Base-by-base conservation (phyloP, 2,888 invertebrate genomes). In the Selenia dentaria region DNA sequence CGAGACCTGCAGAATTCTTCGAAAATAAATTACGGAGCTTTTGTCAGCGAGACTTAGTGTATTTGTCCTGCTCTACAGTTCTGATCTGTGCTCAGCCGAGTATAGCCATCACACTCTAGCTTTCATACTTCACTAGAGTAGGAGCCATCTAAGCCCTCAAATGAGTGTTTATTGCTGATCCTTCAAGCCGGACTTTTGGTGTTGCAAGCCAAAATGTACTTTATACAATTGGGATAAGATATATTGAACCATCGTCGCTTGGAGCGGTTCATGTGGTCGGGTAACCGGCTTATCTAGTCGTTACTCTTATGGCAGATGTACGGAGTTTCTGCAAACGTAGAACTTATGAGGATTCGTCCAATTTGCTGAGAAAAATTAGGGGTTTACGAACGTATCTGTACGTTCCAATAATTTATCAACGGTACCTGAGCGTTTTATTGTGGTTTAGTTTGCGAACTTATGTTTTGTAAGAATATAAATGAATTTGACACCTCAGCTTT, bases 131-230 rank as follows among this genome's bases (percentile, higher is more conserved):
- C 85, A 85, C 74, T 60, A 63, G 52, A 65, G 67, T 70, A 74
- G 79, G 78, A 81, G 74, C 76, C 65, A 70, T 68, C 74, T 79
- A 76, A 86, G 81, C 81, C 70, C 66, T 69, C 73, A 80, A 86
- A 89, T 80, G 80, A 86, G 86, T 86, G 86, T 88, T 88, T 89
- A 89, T 87, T 74, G 79, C 79, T 75, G 75, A 70, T 79, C 81
- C 82, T 79, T 72, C 67, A 59, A 74, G 70, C 67, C 70, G 74
- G 79, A 83, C 74, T 74, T 62, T 58, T 62, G 66, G 57, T 57
- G 54, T 54, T 29, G 51, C 54, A 48, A 54, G 51, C 49, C 34
- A 74, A 78, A 76, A 67, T 72, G 60, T 53, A 57, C 77, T 69
- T 70, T 82, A 63, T 66, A 54, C 50, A 60, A 42, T 69, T 35